Conservation (phyloP, 2,888 invertebrate species). For the Harpalus rufipes region DNA sequence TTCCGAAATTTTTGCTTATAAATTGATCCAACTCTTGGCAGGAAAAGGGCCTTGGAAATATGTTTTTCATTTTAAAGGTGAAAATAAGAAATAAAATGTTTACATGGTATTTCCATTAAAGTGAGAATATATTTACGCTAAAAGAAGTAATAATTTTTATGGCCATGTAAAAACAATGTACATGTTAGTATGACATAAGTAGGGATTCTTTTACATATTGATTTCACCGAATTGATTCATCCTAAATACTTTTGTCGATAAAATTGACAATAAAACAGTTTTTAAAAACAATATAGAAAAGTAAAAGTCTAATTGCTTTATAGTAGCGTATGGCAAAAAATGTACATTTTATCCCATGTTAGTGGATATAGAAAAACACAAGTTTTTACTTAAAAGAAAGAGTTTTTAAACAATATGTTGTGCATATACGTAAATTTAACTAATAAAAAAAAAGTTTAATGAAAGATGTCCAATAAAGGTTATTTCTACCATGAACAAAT, state of each 20-base stretch:
- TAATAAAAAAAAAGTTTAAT: too few relatives aligned
- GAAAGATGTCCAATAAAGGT: too few relatives aligned
- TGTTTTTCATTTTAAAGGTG: conserved; percentile 39
- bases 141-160: conserved; percentile 44
- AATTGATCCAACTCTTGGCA: conserved; percentile 30
- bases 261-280: neutral
- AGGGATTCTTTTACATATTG: neutral
- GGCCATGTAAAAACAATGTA: conserved; percentile 9
- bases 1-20: conserved; percentile 24
- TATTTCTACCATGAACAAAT: too few relatives aligned
- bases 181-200: conserved; percentile 14
- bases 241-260: conserved; percentile 1
- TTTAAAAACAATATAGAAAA: neutral
- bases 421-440: too few relatives aligned
- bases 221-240: neutral
- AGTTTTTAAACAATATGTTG: too few relatives aligned
- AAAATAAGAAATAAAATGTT: conserved; percentile 40
- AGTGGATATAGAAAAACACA: too few relatives aligned
- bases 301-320: neutral
- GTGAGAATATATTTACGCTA: conserved; percentile 10
- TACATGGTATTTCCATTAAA: conserved; percentile 45
- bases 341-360: too few relatives aligned
- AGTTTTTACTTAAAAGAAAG: too few relatives aligned
- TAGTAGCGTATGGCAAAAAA: too few relatives aligned
- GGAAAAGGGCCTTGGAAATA: conserved; percentile 36